phyloP scores from a whole-genome alignment of 2,888 invertebrate genomes.

The Calameuta filiformis region DNA sequence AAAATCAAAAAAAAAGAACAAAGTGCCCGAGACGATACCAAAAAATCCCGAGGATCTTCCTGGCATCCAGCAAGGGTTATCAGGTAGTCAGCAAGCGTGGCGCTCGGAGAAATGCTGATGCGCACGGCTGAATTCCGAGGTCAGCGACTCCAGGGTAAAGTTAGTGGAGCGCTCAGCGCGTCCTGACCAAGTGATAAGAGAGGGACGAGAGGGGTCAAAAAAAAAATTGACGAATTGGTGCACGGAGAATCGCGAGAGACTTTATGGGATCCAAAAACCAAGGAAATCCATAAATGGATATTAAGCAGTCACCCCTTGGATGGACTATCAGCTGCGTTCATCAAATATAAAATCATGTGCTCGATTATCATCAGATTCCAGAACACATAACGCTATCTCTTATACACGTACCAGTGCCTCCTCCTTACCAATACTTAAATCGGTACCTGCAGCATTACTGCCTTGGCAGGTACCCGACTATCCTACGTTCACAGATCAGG shows the following conservation, averaged over 20 bases:
- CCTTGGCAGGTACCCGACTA: neutral
- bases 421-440: neutral
- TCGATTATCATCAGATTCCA: neutral
- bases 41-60: neutral
- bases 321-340: neutral
- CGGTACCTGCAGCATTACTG: neutral
- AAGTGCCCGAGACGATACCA: neutral
- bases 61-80: neutral
- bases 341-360: neutral
- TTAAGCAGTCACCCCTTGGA: neutral
- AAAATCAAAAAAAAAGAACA: no score
- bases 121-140: slow-evolving; percentile 64
- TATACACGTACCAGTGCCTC: neutral
- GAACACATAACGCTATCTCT: neutral
- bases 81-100: neutral
- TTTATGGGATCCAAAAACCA: slow-evolving; percentile 3
- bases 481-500: slow-evolving; percentile 51
- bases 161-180: slow-evolving; percentile 64
- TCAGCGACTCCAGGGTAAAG: slow-evolving; percentile 63
- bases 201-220: neutral
- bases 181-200: slow-evolving; percentile 34
- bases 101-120: slow-evolving; percentile 55
- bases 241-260: slow-evolving; percentile 36
- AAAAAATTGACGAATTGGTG: slow-evolving; percentile 61
- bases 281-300: neutral